phyloP scores from a whole-genome alignment of 2,113 vertebrate species.

The Antechinus flavipes region DNA sequence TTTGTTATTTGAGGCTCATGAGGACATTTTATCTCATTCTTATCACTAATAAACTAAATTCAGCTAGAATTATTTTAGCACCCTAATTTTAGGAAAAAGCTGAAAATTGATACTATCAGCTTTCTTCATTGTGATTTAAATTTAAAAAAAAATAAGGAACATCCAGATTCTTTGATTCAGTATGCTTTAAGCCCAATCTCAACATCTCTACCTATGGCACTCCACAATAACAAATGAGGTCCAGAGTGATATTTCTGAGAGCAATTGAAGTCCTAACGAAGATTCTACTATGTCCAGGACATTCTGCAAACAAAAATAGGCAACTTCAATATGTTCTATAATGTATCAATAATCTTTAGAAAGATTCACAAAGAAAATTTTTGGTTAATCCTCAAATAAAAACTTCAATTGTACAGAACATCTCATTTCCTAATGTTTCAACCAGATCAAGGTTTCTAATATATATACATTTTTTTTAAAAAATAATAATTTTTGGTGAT shows the following conservation, averaged over 20 bases:
- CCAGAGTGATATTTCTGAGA: constrained; percentile 21
- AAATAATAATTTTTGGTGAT: not conserved
- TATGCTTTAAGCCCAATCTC: not conserved
- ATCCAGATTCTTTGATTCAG: constrained; percentile 32
- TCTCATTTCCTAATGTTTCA: not conserved
- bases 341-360: not conserved
- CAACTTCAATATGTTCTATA: not conserved
- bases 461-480: not conserved
- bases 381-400: not conserved
- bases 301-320: not conserved
- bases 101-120: not conserved
- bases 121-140: no score
- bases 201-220: not conserved
- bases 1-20: not conserved
- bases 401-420: not conserved
- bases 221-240: constrained; percentile 11
- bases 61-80: not conserved
- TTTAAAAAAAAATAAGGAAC: not conserved
- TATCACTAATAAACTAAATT: not conserved
- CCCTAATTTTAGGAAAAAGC: not conserved
- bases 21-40: not conserved
- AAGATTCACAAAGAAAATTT: not conserved
- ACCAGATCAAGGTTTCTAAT: not conserved
- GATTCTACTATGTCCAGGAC: constrained; percentile 21
- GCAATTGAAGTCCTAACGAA: constrained; percentile 2